Evolutionary conservation across 2,797 vertebrate species (phyloP), one percentile per base, ranked within the genome.

Genomic region (Oophaga sylvatica): DNA sequence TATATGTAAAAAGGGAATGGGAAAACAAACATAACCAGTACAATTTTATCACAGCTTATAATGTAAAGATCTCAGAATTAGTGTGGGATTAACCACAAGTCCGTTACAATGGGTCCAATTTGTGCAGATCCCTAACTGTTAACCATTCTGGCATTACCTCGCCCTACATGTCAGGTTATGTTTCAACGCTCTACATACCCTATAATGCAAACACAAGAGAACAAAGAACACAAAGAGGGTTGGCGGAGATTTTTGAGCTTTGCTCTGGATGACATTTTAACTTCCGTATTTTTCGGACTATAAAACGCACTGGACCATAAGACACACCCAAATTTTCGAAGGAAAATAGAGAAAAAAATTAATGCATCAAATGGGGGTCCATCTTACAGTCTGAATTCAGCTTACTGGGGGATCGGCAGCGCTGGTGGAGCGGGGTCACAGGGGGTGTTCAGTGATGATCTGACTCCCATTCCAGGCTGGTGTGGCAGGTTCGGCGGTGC

Each of bases 1-100:
- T 56, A 77, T 53, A 56, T 53, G 73, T 77, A 77, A 77, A 53
- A 48, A 48, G 48, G 41, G 48, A 77, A 77, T 53, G n/a, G 13
- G 5, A 48, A n/a, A 77, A 77, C 53, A 15, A 56, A 56, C 13
- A 53, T 53, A 77, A 77, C 35, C 29, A 31, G 20, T 16, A 0
- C 5, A 71, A 71, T 5, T 26, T 68, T 73, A 73, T 73, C 70
- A 73, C 70, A 73, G 31, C 70, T 73, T 73, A 35, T 65, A 12
- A 26, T 22, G 9, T 19, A 45, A 73, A 20, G 11, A 73, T 73
- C 35, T 73, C 35, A 45, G 35, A 45, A 75, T 71, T 35, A 41
- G 31, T 35, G 68, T 35, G 35, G 29, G 63, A 26, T 5, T 22
- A n/a, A 22, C 8, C 11, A 26, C 8, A 35, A 41, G 20, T 75